A percentile compares a stretch with the other conserved stretches of the same genome.
Conservation (phyloP, 1,140 invertebrate species). For the Schlechtendalia chinensis region DNA sequence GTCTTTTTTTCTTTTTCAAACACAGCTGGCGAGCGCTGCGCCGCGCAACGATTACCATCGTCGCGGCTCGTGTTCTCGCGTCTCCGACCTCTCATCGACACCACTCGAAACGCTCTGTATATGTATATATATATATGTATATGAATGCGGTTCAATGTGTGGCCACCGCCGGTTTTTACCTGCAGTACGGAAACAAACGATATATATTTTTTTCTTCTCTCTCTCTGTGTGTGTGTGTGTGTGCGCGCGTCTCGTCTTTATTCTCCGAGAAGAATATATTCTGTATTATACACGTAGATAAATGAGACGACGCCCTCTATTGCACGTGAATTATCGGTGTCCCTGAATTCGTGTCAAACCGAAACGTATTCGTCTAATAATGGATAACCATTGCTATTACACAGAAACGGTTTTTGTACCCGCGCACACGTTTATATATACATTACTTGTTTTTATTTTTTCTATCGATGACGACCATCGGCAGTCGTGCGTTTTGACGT, state of each 20-base stretch:
- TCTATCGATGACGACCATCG: background rate
- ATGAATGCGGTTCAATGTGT: background rate
- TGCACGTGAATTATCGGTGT: conserved; percentile 31
- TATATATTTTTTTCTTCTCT: background rate
- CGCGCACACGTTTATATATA: background rate
- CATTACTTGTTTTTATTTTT: background rate
- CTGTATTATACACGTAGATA: background rate
- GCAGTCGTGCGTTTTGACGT: background rate
- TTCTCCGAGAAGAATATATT: background rate
- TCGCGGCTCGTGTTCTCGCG: background rate
- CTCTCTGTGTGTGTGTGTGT: too few relatives aligned
- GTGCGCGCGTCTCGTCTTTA: background rate
- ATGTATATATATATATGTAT: background rate
- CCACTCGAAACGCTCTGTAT: conserved; percentile 12
- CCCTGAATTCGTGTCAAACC: conserved; percentile 43
- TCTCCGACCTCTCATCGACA: background rate
- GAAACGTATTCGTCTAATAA: conserved; percentile 37
- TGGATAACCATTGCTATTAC: conserved; percentile 26
- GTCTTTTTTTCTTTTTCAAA: background rate
- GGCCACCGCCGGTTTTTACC: conserved; percentile 5
- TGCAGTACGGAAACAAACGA: conserved; percentile 15
- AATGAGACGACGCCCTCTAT: conserved; percentile 24
- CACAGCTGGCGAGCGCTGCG: too few relatives aligned
- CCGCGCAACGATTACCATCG: background rate
- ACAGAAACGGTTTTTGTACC: background rate